A percentile compares a stretch with the other conserved stretches of the same genome.
Conservation (phyloP, 2,888 invertebrate species). For the Horisme vitalbata region DNA sequence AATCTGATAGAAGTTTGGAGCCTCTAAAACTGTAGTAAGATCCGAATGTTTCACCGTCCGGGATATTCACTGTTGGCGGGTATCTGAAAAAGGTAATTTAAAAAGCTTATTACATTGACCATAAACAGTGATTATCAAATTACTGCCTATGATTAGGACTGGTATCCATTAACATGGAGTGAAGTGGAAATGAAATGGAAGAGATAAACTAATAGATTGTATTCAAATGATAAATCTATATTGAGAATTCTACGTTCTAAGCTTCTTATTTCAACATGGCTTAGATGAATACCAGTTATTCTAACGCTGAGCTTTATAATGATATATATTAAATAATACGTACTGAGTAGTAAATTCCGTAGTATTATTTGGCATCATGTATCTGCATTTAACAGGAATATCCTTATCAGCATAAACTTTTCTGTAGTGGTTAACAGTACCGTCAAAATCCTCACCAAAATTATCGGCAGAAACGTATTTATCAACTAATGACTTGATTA, state of each 20-base stretch:
- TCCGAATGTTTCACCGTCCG: constrained; percentile 60
- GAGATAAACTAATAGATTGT: no score
- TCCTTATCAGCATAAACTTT: constrained; percentile 58
- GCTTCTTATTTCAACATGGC: no score
- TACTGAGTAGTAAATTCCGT: constrained; percentile 63
- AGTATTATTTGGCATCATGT: constrained; percentile 52
- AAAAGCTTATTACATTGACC: no score
- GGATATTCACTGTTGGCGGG: constrained; percentile 55
- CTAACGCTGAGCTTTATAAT: background rate
- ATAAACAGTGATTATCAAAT: no score
- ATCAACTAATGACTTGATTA: constrained; percentile 58
- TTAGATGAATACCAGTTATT: no score
- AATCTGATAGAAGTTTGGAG: constrained; percentile 55
- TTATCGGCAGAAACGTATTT: constrained; percentile 62
- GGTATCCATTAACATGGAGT: no score
- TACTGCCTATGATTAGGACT: no score
- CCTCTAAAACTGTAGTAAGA: constrained; percentile 71
- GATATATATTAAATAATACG: constrained; percentile 45
- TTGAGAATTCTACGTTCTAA: no score
- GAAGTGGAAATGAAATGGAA: no score
- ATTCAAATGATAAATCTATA: no score
- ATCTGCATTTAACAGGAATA: constrained; percentile 63
- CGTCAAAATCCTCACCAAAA: constrained; percentile 51
- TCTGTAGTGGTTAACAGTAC: constrained; percentile 51
- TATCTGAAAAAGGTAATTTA: constrained; percentile 63